These are phyloP conservation scores for Eristalis tenax DNA, from an alignment of 2,888 invertebrate species.

Conservation along the genomic window DNA sequence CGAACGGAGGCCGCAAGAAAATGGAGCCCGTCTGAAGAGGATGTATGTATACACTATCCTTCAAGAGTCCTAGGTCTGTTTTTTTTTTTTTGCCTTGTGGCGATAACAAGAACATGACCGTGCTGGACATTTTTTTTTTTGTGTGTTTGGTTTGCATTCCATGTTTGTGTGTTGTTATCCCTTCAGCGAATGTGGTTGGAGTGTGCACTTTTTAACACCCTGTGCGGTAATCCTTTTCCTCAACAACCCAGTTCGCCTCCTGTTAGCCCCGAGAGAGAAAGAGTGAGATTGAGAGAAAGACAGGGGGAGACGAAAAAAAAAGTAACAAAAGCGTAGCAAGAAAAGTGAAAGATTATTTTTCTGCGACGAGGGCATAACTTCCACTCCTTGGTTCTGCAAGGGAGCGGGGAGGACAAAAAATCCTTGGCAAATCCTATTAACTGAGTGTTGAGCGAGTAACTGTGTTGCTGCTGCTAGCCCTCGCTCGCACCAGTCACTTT, in stretches of 20 bases:
- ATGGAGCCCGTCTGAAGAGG: not conserved
- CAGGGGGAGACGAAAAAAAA: not conserved
- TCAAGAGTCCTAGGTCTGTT: not conserved
- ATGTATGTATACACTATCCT: not conserved
- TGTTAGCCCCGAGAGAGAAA: not conserved
- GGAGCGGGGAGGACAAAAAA: too few relatives aligned
- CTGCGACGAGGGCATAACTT: slow-evolving; percentile 7
- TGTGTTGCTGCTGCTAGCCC: not conserved
- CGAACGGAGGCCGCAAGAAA: not conserved
- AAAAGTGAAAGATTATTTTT: slow-evolving; percentile 50
- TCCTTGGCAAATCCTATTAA: slow-evolving; percentile 36
- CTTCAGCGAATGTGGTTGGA: not conserved
- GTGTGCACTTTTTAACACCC: slow-evolving; percentile 21
- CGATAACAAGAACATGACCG: slow-evolving; percentile 41
- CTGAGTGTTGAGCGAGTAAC: slow-evolving; percentile 6
- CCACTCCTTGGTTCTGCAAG: not conserved
- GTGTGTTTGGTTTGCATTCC: not conserved
- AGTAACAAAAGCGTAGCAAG: slow-evolving; percentile 32
- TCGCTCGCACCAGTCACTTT: slow-evolving; percentile 38
- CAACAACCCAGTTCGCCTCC: not conserved
- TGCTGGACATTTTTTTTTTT: slow-evolving; percentile 7
- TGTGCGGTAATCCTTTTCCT: slow-evolving; percentile 37
- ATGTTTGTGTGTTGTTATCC: slow-evolving; percentile 6
- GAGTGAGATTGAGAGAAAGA: not conserved
- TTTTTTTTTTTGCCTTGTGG: not conserved